Conservation (phyloP, 53 echinoderm and acorn worm species). For the Paracentrotus lividus region DNA sequence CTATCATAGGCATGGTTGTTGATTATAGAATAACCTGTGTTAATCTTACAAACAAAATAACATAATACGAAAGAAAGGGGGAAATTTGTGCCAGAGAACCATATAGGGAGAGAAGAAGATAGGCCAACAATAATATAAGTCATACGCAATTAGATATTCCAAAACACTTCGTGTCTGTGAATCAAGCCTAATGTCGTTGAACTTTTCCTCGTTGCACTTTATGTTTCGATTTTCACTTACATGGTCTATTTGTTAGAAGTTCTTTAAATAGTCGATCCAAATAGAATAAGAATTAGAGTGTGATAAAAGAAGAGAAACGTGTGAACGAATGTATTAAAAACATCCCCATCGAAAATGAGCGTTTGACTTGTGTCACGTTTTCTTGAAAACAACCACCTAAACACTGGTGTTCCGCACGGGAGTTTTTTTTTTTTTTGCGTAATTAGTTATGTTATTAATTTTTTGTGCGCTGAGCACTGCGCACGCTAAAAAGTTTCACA, state of each 20-base stretch:
- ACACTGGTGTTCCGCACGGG: no score
- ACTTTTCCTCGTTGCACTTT: not conserved
- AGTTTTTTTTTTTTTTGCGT: no score
- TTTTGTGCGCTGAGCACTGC: no score
- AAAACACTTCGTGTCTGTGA: not conserved
- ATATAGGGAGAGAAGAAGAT: not conserved
- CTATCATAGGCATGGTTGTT: no score
- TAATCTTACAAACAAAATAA: no score
- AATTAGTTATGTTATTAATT: no score
- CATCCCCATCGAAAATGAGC: no score
- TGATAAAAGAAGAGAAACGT: constrained; percentile 9
- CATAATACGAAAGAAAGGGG: no score
- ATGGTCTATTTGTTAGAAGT: not conserved
- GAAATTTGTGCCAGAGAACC: no score
- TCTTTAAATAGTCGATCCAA: not conserved
- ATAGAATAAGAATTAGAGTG: not conserved
- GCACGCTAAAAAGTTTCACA: no score
- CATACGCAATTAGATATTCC: not conserved
- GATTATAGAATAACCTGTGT: no score
- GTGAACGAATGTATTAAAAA: constrained; percentile 13
- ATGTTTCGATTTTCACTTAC: constrained; percentile 25
- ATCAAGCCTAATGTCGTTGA: not conserved
- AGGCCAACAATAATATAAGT: not conserved
- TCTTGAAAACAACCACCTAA: no score
- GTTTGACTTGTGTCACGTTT: not conserved